phyloP scores from a whole-genome alignment of 1,140 invertebrate genomes.

The Nomia melanderi region DNA sequence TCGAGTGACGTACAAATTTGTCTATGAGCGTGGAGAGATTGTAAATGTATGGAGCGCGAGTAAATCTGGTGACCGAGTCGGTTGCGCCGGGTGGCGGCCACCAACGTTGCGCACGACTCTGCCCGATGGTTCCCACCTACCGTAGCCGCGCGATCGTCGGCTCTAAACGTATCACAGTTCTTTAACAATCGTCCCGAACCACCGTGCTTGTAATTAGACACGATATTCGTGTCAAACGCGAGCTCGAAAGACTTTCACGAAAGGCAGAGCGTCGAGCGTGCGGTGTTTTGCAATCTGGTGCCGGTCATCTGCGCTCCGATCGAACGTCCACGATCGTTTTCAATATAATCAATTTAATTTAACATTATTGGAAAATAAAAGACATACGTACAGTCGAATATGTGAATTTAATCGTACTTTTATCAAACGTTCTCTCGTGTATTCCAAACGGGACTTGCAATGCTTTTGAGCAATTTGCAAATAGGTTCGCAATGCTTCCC shows the following conservation, averaged over 20 bases:
- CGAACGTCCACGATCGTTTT: slow-evolving; percentile 4
- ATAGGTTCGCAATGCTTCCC: too few species aligned
- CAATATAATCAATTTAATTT: background rate
- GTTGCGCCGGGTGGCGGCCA: slow-evolving; percentile 62
- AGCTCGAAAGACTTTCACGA: slow-evolving; percentile 54
- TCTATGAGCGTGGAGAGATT: slow-evolving; percentile 27
- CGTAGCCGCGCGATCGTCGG: slow-evolving; percentile 46
- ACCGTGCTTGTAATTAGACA: slow-evolving; percentile 63
- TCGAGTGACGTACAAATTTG: background rate
- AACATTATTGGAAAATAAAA: too few species aligned
- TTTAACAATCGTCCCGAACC: slow-evolving; percentile 60
- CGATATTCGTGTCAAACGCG: slow-evolving; percentile 62
- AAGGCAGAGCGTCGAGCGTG: slow-evolving; percentile 40
- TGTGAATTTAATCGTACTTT: too few species aligned
- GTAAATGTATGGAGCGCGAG: slow-evolving; percentile 47
- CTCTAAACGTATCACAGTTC: slow-evolving; percentile 60
- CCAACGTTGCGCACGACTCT: slow-evolving; percentile 64
- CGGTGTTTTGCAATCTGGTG: slow-evolving; percentile 33
- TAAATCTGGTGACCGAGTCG: slow-evolving; percentile 55
- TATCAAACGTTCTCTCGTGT: too few species aligned
- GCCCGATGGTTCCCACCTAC: slow-evolving; percentile 62
- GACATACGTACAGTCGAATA: too few species aligned
- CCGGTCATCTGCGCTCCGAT: slow-evolving; percentile 30
- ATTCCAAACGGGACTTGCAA: too few species aligned
- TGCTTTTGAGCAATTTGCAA: too few species aligned